Conservation (phyloP, 2,113 vertebrate species). For the Carassius gibelio region DNA sequence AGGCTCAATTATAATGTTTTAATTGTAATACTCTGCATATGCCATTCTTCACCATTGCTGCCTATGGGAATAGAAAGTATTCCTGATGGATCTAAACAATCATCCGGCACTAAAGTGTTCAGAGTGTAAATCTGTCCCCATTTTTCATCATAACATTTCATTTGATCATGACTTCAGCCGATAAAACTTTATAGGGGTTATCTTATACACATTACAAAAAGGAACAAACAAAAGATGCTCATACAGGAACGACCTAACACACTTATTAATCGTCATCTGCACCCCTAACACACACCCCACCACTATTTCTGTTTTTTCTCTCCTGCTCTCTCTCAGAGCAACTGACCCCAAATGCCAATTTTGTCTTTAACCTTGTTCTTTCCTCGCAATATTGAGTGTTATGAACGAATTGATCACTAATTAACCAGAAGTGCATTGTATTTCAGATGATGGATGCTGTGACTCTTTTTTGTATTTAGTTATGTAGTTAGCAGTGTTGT, state of each 20-base stretch:
- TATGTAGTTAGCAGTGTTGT: too few relatives aligned
- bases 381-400: conserved; percentile 6
- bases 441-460: neutral
- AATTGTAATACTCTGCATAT: conserved; percentile 70
- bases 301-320: conserved; percentile 23
- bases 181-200: neutral
- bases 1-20: conserved; percentile 64
- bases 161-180: neutral
- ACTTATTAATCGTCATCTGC: neutral
- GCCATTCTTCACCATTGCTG: conserved; percentile 75
- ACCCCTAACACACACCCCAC: neutral
- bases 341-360: conserved; percentile 43
- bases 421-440: conserved; percentile 27
- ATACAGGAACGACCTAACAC: neutral
- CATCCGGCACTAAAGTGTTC: conserved; percentile 61
- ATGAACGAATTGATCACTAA: neutral
- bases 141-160: neutral
- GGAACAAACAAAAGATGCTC: neutral
- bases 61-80: conserved; percentile 66
- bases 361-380: conserved; percentile 43
- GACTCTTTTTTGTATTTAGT: neutral
- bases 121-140: conserved; percentile 43
- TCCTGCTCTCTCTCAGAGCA: conserved; percentile 46
- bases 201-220: neutral
- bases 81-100: conserved; percentile 65